Conservation (phyloP, 2,797 vertebrate genomes). For the Eulemur albifrons region DNA sequence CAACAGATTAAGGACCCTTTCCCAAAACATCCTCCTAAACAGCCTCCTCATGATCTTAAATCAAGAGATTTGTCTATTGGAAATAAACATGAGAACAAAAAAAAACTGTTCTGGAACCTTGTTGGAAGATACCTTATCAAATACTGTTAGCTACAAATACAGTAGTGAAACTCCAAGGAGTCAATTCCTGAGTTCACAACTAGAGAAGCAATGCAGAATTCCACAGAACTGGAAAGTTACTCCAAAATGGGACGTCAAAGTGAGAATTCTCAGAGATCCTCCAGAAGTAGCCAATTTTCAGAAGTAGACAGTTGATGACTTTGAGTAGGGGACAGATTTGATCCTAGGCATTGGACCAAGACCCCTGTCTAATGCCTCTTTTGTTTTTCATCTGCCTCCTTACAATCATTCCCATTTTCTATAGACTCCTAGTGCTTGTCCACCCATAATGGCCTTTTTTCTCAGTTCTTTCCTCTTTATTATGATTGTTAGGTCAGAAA, state of each 20-base stretch:
- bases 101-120: background rate
- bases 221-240: background rate
- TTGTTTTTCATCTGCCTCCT: slow-evolving; percentile 33
- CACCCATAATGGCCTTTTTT: background rate
- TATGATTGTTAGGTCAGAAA: background rate
- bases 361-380: background rate
- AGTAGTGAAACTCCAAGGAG: background rate
- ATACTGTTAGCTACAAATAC: background rate
- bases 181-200: background rate
- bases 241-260: background rate
- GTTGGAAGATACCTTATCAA: background rate
- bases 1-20: background rate
- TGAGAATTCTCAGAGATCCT: background rate
- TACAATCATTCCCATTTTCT: slow-evolving; percentile 2
- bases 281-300: background rate
- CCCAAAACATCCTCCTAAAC: background rate
- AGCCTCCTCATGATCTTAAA: background rate
- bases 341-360: background rate
- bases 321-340: background rate
- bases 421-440: background rate
- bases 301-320: background rate
- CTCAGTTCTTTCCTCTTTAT: slow-evolving; percentile 15
- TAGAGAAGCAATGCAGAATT: background rate
- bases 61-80: background rate
- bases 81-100: background rate